These are phyloP conservation scores for Tridacna gigas DNA, from an alignment of 2,888 invertebrate species.

Conservation along the genomic window DNA sequence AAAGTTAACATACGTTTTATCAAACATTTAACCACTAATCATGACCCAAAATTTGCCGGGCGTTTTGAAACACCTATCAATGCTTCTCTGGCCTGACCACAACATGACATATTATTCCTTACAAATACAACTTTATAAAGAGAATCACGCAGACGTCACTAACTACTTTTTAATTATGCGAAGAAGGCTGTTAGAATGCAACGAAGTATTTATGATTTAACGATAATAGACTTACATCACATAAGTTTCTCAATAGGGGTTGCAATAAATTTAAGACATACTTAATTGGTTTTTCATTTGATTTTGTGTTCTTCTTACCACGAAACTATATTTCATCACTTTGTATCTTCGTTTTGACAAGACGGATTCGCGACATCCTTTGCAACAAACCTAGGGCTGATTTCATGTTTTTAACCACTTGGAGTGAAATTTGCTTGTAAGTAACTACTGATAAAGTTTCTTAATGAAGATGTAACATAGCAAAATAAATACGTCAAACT, in stretches of 20 bases:
- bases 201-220: constrained; percentile 12
- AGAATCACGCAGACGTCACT: neutral
- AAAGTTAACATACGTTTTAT: neutral
- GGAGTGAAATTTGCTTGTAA: too few relatives aligned
- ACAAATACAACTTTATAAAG: neutral
- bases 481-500: too few relatives aligned
- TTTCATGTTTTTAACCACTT: too few relatives aligned
- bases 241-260: constrained; percentile 5
- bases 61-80: neutral
- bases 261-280: constrained; percentile 21
- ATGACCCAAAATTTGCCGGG: neutral
- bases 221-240: constrained; percentile 14
- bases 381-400: too few relatives aligned
- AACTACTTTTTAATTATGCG: neutral
- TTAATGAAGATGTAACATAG: too few relatives aligned
- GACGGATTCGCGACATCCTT: too few relatives aligned
- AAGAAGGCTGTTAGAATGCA: neutral
- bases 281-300: constrained; percentile 26
- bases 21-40: neutral
- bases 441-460: too few relatives aligned
- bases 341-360: neutral
- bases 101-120: neutral
- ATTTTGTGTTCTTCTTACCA: neutral
- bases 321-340: constrained; percentile 9
- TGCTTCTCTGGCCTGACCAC: neutral